phyloP scores from a whole-genome alignment of 2,797 vertebrate genomes.

The Chloroceryle amazona region DNA sequence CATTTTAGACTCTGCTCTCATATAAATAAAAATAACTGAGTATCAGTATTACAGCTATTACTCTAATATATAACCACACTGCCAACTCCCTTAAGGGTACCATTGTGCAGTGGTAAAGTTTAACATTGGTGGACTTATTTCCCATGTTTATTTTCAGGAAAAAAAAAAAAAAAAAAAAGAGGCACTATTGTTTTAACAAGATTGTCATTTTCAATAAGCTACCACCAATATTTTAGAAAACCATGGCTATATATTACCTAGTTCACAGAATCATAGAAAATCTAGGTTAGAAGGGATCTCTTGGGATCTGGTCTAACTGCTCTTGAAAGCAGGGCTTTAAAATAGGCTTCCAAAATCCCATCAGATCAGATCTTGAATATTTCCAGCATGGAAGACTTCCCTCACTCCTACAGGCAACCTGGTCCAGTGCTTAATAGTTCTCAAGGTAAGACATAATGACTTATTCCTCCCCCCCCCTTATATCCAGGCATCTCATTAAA shows the following conservation, averaged over 20 bases:
- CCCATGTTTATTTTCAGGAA: background rate
- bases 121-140: background rate
- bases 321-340: conserved; percentile 1
- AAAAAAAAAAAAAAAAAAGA: background rate
- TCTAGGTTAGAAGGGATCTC: background rate
- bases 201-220: background rate
- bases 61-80: background rate
- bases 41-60: background rate
- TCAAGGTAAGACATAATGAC: background rate
- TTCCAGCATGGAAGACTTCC: background rate
- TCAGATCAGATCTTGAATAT: background rate
- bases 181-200: background rate
- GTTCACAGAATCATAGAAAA: background rate
- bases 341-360: background rate
- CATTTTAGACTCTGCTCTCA: background rate
- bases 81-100: background rate
- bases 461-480: too few species aligned
- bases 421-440: background rate
- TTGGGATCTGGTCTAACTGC: background rate
- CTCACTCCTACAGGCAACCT: background rate
- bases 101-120: background rate
- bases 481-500: too few species aligned
- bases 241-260: background rate
- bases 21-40: background rate
- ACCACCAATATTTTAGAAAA: background rate